phyloP scores from a whole-genome alignment of 2,888 invertebrate species.

The Papilio protenor region DNA sequence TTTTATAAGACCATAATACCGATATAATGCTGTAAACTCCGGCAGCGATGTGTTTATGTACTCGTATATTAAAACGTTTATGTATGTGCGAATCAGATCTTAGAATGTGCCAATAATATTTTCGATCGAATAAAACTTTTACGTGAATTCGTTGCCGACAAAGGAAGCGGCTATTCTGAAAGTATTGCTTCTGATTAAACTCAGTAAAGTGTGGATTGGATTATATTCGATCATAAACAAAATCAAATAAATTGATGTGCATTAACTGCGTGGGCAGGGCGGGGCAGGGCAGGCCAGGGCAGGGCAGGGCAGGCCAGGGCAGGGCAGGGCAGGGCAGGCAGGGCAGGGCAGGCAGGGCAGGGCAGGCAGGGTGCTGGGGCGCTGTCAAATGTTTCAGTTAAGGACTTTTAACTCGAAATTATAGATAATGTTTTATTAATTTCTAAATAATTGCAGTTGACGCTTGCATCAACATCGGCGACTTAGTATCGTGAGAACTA shows the following conservation, averaged over 20 bases:
- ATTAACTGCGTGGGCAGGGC: no score
- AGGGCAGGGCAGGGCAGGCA: no score
- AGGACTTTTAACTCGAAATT: no score
- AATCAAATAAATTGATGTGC: neutral
- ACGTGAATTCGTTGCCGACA: neutral
- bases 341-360: no score
- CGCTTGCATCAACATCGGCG: neutral
- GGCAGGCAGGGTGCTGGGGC: no score
- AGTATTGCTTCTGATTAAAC: neutral
- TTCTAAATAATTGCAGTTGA: neutral
- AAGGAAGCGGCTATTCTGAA: neutral
- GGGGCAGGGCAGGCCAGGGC: no score
- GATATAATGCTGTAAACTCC: neutral
- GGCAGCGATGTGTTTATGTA: neutral
- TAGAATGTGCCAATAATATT: neutral
- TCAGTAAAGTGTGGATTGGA: neutral
- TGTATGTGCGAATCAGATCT: neutral
- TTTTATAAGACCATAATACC: neutral
- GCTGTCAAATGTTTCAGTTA: no score
- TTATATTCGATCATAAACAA: neutral
- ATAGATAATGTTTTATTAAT: neutral
- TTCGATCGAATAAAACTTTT: neutral
- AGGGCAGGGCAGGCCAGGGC: no score
- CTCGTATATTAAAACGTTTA: neutral
- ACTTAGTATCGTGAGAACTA: neutral